Evolutionary conservation across 2,888 invertebrate genomes (phyloP).

Genomic region (Tachystola acroxantha): DNA sequence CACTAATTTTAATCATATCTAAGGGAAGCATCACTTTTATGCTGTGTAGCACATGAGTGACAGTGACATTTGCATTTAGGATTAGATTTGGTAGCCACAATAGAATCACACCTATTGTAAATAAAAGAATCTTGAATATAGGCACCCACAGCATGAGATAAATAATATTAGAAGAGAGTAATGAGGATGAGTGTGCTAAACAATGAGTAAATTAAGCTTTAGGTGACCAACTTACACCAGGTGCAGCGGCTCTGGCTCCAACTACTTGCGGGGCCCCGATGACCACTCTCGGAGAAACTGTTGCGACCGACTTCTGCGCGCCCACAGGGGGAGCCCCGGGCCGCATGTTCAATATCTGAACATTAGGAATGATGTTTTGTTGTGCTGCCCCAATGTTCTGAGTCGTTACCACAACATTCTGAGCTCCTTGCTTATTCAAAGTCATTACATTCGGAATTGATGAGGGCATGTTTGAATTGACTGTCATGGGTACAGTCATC

Average conservation of each 20-base stretch:
- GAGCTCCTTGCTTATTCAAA: slow-evolving; percentile 78
- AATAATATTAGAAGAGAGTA: background rate
- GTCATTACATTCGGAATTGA: slow-evolving; percentile 82
- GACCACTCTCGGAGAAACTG: slow-evolving; percentile 89
- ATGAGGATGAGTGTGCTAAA: background rate
- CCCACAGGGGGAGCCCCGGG: slow-evolving; percentile 82
- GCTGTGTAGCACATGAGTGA: no score
- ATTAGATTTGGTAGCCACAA: no score
- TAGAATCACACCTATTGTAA: no score
- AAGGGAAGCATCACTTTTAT: no score
- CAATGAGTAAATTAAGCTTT: background rate
- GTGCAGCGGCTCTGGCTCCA: slow-evolving; percentile 88
- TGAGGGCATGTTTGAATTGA: slow-evolving; percentile 76
- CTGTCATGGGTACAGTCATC: slow-evolving; percentile 81
- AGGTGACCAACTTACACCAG: slow-evolving; percentile 82
- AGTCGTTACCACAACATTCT: slow-evolving; percentile 72
- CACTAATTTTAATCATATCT: no score
- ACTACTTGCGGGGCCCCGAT: slow-evolving; percentile 90
- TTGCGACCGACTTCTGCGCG: slow-evolving; percentile 86
- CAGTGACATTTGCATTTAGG: no score
- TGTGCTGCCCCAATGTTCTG: slow-evolving; percentile 81
- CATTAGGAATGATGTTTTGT: slow-evolving; percentile 83
- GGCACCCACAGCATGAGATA: background rate
- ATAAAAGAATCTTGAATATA: background rate
- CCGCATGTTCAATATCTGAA: slow-evolving; percentile 92